Conservation (phyloP, 2,888 invertebrate genomes). For the Mechanitis messenoides region DNA sequence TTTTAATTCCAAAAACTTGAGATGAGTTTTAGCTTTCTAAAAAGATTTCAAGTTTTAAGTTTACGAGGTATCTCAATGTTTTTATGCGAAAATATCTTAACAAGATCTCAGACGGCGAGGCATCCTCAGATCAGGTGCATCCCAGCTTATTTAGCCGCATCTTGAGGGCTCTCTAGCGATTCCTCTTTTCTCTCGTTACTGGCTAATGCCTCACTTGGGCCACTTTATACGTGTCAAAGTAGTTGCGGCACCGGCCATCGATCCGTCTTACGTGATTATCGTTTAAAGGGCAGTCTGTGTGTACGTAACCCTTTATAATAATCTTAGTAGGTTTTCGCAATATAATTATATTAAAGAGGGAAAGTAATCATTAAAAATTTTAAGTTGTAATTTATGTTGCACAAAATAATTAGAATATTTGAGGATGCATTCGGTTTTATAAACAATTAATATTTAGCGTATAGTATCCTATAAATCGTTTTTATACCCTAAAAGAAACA, state of each 20-base stretch:
- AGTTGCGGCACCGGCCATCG: conserved; percentile 12
- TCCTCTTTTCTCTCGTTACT: conserved; percentile 29
- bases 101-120: conserved; percentile 5
- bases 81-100: neutral
- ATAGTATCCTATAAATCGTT: no score
- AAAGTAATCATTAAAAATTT: no score
- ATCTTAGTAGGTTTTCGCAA: no score
- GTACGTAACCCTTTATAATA: no score
- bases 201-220: conserved; percentile 26
- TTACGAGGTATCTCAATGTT: neutral
- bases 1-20: neutral
- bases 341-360: no score
- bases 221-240: conserved; percentile 27
- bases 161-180: conserved; percentile 24
- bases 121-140: conserved; percentile 18
- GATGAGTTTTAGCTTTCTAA: neutral
- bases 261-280: no score
- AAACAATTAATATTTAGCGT: no score
- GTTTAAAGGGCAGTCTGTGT: no score
- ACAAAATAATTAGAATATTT: no score
- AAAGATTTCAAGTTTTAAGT: neutral
- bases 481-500: no score
- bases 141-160: conserved; percentile 23
- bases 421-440: no score
- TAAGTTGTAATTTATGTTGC: no score